Base-by-base conservation (phyloP, 2,888 invertebrate species). In the Pseudolycoriella hygida region DNA sequence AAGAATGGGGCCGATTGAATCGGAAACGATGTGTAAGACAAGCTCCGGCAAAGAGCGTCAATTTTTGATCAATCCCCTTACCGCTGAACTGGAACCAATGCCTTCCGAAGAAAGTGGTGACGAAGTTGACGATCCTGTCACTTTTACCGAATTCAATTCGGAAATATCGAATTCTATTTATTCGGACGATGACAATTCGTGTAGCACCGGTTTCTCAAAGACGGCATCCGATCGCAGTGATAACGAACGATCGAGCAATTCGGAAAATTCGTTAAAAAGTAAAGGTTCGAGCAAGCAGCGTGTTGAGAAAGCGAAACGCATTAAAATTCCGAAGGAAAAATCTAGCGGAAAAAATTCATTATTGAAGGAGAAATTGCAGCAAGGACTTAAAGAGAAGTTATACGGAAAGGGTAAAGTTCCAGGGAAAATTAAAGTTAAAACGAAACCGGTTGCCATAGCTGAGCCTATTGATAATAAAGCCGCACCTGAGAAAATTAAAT, bases 21-120 rank as follows among this genome's bases (percentile, higher is more conserved):
- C 37, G n/a, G 43, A 43, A 14, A 34, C 32, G 20, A 34, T 17
- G 34, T 6, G 15, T 3, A 18, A 15, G 17, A 15, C 73, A 44
- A 74, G 73, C 41, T 70, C 72, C 48, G 77, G 77, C 48, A 79
- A 79, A 57, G 76, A 73, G 61, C 74, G 77, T 56, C 84, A 84
- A 67, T 85, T 84, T 69, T 76, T 90, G 40, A 87, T 90, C 54
- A 92, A 90, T 69, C 89, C 90, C 1, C 70, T 89, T 50, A 89
- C 90, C 51, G 85, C 88, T 37, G 80, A 86, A 58, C 70, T 90
- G 56, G 89, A 89, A 56, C 77, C 81, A 2, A 81, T 83, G 65
- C 78, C 80, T 20, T 74, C 73, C 53, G 76, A 76, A 50, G 76
- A 76, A 49, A 74, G 73, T 49, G 72, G 71, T 50, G 75, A 76